Evolutionary conservation across 1,140 invertebrate species (phyloP), one percentile per base, ranked within the genome.

Genomic region (Penaeus chinensis): DNA sequence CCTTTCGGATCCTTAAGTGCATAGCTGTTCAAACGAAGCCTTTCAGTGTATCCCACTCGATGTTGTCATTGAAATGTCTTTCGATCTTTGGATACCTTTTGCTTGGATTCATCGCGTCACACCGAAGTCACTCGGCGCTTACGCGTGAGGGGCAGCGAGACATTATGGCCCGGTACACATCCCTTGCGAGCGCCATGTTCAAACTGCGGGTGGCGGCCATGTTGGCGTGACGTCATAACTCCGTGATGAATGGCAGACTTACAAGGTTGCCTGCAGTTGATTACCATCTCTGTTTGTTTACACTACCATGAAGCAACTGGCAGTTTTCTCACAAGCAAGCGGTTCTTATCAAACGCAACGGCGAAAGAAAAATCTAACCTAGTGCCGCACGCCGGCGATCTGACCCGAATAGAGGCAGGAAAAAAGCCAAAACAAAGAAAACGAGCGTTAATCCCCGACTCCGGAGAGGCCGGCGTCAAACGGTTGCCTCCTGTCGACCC

Each of bases 141-240:
- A 13, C 61, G 27, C 16, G 22, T 13, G 27, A 47, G 37, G 42
- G 69, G 13, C 79, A 71, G 37, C 80, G 24, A 62, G 71, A 83
- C 80, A 87, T 82, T 54, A 63, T 47, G 47, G 80, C 85, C 82
- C 80, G 81, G 85, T 87, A 87, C 85, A 87, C 85, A 87, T 87
- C 80, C 85, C 85, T 83, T 82, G 85, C 80, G 85, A 87, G 80
- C 85, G 85, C 85, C 80, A 82, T 87, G 85, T 87, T 87, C 80
- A 87, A 78, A 82, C 85, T 82, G 82, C 85, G 71, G 85, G 85
- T 77, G 85, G 85, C 71, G 85, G 80, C 85, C 85, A 87, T 87
- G 85, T 82, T 87, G 81, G 85, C 81, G 71, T 87, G 85, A 87
- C 85, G 85, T 87, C 85, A 87, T 82, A 87, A 82, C 79, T 87